These are phyloP conservation scores for Amphipoea oculea DNA, from an alignment of 2,888 invertebrate species.

Conservation along the genomic window DNA sequence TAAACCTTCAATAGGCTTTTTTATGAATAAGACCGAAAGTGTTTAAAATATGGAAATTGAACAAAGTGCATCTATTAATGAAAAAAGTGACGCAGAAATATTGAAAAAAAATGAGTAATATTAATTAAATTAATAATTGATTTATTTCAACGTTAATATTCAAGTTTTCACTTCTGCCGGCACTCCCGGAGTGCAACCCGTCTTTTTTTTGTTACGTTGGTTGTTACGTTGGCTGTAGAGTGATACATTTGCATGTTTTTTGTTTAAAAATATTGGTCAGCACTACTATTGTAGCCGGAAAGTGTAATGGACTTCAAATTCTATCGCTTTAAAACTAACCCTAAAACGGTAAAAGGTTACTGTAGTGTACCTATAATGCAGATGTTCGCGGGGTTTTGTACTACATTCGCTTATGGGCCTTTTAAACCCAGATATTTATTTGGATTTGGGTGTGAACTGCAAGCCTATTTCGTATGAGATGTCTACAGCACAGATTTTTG, in stretches of 20 bases:
- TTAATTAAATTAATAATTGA: too few relatives aligned
- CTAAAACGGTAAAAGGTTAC: conserved; percentile 21
- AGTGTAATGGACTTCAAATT: conserved; percentile 50
- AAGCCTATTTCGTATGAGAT: not conserved
- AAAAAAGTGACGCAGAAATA: too few relatives aligned
- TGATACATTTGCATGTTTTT: conserved; percentile 62
- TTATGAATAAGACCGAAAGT: too few relatives aligned
- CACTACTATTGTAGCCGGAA: conserved; percentile 17
- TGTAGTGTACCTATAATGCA: not conserved
- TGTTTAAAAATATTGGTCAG: conserved; percentile 48
- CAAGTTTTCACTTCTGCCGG: too few relatives aligned
- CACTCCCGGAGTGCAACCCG: too few relatives aligned
- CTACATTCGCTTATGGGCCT: not conserved
- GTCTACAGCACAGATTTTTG: too few relatives aligned
- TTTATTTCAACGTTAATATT: too few relatives aligned
- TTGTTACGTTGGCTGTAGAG: conserved; percentile 42
- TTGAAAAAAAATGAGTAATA: too few relatives aligned
- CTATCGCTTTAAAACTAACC: conserved; percentile 44
- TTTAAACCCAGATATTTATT: not conserved
- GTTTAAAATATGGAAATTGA: too few relatives aligned
- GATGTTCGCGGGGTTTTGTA: not conserved
- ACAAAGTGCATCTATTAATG: too few relatives aligned
- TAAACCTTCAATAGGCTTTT: too few relatives aligned
- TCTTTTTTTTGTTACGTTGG: conserved; percentile 21
- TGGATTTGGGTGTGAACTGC: not conserved